phyloP scores from a whole-genome alignment of 2,888 invertebrate genomes.

The Agelastica alni region DNA sequence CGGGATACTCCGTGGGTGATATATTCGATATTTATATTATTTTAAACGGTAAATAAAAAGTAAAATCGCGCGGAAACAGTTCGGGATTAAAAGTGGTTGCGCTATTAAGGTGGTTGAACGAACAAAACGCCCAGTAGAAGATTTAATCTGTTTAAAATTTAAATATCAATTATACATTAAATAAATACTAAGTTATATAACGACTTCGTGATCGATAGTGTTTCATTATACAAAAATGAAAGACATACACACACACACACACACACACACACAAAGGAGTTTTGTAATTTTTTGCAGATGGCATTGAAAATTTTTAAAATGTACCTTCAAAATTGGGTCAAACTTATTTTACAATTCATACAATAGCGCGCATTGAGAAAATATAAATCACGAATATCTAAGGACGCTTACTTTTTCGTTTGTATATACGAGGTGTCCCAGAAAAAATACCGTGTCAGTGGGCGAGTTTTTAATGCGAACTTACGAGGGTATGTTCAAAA shows the following conservation, averaged over 20 bases:
- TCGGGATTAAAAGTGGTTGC: no score
- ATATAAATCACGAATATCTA: not conserved
- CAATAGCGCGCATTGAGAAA: not conserved
- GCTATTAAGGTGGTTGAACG: no score
- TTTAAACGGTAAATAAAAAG: no score
- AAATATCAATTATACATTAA: not conserved
- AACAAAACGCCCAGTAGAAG: no score
- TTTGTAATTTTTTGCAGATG: constrained; percentile 1
- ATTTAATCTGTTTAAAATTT: no score
- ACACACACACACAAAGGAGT: not conserved
- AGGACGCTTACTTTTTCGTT: not conserved
- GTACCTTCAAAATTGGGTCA: constrained; percentile 1
- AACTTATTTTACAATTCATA: not conserved
- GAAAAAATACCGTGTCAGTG: no score
- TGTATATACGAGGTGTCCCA: not conserved
- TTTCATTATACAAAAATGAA: not conserved
- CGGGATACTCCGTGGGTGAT: no score
- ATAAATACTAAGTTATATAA: not conserved
- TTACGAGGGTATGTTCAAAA: no score
- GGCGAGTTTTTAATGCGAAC: no score
- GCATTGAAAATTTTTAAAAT: constrained; percentile 6
- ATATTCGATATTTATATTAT: no score
- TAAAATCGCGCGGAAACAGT: no score
- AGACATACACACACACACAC: no score
- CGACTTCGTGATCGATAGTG: not conserved